Evolutionary conservation across 2,888 invertebrate species (phyloP).

Genomic region (Busseola fusca): DNA sequence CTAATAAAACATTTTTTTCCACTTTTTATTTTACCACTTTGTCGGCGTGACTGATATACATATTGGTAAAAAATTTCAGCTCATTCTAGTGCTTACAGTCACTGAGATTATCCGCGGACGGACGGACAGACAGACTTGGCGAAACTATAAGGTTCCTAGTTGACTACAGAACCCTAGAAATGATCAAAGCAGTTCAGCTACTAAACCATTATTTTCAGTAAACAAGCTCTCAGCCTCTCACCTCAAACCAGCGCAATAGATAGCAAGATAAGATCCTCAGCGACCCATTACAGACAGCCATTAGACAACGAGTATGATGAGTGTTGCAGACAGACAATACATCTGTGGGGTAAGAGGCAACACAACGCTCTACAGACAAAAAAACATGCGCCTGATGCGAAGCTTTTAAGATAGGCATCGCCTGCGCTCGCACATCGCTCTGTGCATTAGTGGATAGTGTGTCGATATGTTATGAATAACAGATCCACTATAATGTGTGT

Average conservation of each 20-base stretch:
- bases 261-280: conserved; percentile 25
- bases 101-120: no score
- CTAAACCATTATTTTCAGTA: conserved; percentile 6
- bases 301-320: conserved; percentile 37
- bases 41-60: no score
- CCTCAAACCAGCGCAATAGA: conserved; percentile 7
- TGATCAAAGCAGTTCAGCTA: background rate
- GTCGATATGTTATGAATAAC: conserved; percentile 19
- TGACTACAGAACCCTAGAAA: no score
- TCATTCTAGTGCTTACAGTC: no score
- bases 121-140: no score
- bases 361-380: conserved; percentile 50
- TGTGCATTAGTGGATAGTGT: conserved; percentile 47
- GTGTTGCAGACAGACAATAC: conserved; percentile 48
- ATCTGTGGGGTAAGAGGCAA: conserved; percentile 39
- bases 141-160: no score
- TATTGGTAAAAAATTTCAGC: no score
- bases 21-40: no score
- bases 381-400: conserved; percentile 53
- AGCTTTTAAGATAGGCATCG: conserved; percentile 72
- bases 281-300: conserved; percentile 19
- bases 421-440: conserved; percentile 37
- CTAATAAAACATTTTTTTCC: no score
- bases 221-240: conserved; percentile 23
- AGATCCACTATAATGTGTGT: conserved; percentile 20